Percentiles rank a stretch among this genome's conserved stretches.
Conservation (phyloP, 1,140 invertebrate genomes). For the Drosophila rufa region DNA sequence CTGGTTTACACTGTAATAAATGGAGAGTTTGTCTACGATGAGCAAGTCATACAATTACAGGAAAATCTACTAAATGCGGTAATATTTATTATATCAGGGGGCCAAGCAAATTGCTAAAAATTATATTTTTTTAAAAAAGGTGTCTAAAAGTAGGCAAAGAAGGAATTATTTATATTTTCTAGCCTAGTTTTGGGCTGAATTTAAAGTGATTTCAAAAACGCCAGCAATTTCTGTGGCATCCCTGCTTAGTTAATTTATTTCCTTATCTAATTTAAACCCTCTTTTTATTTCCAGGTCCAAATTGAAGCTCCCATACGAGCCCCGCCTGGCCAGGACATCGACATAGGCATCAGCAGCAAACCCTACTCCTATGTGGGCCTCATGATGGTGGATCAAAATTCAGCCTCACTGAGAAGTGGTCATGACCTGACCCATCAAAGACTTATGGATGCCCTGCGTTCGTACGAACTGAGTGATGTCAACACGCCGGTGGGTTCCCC, state of each 20-base stretch:
- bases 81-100: slow-evolving; percentile 54
- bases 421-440: slow-evolving; percentile 74
- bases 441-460: slow-evolving; percentile 84
- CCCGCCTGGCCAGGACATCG: slow-evolving; percentile 90
- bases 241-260: not conserved
- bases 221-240: not conserved
- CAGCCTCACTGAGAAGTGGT: slow-evolving; percentile 89
- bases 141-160: no score
- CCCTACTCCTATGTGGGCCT: slow-evolving; percentile 95
- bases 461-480: slow-evolving; percentile 83
- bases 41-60: slow-evolving; percentile 91
- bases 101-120: no score
- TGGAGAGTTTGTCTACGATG: slow-evolving; percentile 94
- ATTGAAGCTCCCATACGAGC: slow-evolving; percentile 86
- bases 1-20: slow-evolving; percentile 92
- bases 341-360: slow-evolving; percentile 91
- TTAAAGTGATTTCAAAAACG: no score
- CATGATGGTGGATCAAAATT: slow-evolving; percentile 95
- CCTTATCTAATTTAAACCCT: not conserved
- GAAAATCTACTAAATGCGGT: slow-evolving; percentile 92
- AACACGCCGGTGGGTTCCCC: slow-evolving; percentile 78
- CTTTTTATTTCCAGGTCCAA: slow-evolving; percentile 49
- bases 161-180: no score
- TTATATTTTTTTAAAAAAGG: not conserved
- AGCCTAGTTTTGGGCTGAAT: no score